Evolutionary conservation across 2,888 invertebrate genomes (phyloP), one percentile per base, ranked within the genome.

Genomic region (Clepsis dumicolana): DNA sequence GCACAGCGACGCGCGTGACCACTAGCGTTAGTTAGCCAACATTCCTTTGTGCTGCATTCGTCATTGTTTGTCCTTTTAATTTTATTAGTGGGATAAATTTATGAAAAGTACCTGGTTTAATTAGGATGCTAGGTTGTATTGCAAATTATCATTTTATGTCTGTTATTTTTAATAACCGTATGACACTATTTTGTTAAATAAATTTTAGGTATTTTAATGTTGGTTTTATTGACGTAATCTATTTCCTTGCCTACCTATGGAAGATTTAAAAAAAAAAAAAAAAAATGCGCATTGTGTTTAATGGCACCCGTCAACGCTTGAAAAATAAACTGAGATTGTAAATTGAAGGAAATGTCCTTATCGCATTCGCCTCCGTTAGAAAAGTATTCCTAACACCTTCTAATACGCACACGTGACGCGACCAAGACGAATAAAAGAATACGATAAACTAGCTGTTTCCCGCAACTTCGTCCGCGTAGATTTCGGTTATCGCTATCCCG

Each of bases 111-210:
- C 94, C 94, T 94, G 94, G 91, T 91, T 93, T 93, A 91, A 86
- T 92, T 93, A 93, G 90, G 88, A 89, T 91, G 91, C 93, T 93
- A 94, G 93, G 93, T 90, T 92, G 88, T 93, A 92, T 89, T 89
- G 82, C 87, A 91, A 92, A 91, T 90, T 93, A 91, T 93, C 89
- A 89, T 92, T 93, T 38, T 93, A 92, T 82, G 90, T 92, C 90
- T 91, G 93, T 93, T 93, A 92, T 91, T 93, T 93, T 90, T 84
- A 93, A 92, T 92, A 91, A 92, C 91, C 89, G 90, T 92, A 92
- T 90, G 93, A 93, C 92, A 92, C 87, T 93, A 93, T 93, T 93
- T 93, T 93, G 93, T 93, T 93, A 91, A 91, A 91, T 93, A 93
- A 93, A 93, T 92, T 92, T 90, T 90, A 92, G 92, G 89, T 92